Base-by-base conservation (phyloP, 2,888 invertebrate species). In the Hypomecis punctinalis region DNA sequence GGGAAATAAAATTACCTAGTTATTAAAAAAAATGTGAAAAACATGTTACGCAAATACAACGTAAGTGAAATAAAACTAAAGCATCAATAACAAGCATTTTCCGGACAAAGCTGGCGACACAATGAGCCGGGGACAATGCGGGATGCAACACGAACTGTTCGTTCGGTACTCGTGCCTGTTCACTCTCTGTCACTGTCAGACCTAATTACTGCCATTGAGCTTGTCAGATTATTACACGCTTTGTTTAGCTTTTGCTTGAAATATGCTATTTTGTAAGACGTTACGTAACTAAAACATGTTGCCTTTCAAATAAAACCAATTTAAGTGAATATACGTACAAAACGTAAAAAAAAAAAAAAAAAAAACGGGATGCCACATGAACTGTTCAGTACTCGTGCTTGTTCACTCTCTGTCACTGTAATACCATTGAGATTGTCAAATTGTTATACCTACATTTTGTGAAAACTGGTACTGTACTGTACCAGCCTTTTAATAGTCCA, bases 201-300 rank as follows among this genome's bases (percentile, higher is more conserved):
- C 85, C 85, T 91, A 91, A 91, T 91, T 91, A 91, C 83, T 82
- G 82, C 86, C 84, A 88, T 90, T 90, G 87, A 89, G 86, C 86
- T 87, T 86, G 86, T 82, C 88, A 88, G 90, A 90, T 90, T 90
- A 90, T 87, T 90, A 89, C 87, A 86, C 90, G 87, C 85, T 89
- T 88, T 90, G 89, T 89, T 86, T 85, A 84, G 40, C 23, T 52
- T 7, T 42, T 33, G 39, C 23, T 23, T 23, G 23, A 23, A 23
- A 23, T 23, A 23, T 23, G 1, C 23, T 23, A 23, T 23, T 23
- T 23, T 23, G 23, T 23, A 23, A 23, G 23, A 23, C 23, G 3
- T 3, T 23, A 23, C 23, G 23, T 23, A 23, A 2, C 23, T 23
- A 23, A 23, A 23, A 23, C 23, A 23, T 23, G 23, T 23, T 3